A percentile compares a stretch with the other conserved stretches of the same genome.
Evolutionary conservation across 2,797 vertebrate genomes (phyloP).

Genomic region (Ciconia nigra): DNA sequence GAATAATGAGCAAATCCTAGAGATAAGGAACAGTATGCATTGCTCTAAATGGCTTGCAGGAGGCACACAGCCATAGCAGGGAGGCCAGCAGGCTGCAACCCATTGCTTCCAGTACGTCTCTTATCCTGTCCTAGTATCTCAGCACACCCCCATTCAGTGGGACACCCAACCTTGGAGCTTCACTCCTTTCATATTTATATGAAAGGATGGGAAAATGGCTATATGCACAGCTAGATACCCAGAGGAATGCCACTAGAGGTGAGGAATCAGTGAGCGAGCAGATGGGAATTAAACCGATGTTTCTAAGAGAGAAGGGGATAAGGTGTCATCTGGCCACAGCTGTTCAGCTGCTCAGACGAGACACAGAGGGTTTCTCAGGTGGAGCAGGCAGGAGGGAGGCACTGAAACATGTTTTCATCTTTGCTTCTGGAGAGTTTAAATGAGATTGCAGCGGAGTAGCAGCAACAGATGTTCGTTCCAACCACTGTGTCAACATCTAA

Average conservation of each 20-base stretch:
- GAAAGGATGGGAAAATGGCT: background rate
- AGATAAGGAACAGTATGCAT: background rate
- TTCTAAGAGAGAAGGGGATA: background rate
- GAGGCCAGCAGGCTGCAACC: background rate
- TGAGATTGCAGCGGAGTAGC: background rate
- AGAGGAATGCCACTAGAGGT: background rate
- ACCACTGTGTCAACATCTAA: constrained; percentile 3
- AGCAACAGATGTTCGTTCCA: constrained; percentile 34
- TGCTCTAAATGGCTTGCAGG: background rate
- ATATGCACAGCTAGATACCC: background rate
- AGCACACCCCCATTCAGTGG: background rate
- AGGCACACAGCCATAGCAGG: background rate
- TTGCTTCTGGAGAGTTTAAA: background rate
- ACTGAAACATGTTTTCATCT: background rate
- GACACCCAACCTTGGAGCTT: background rate
- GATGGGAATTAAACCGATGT: background rate
- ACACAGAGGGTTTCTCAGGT: background rate
- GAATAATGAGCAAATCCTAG: background rate
- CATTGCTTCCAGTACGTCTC: accelerated
- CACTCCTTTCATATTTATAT: background rate
- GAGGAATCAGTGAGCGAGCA: background rate
- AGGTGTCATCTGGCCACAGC: background rate
- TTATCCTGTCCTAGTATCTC: background rate
- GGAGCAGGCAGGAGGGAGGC: background rate
- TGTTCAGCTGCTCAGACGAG: background rate